phyloP scores from a whole-genome alignment of 2,888 invertebrate species.

The Scaptomyza caliginosa region DNA sequence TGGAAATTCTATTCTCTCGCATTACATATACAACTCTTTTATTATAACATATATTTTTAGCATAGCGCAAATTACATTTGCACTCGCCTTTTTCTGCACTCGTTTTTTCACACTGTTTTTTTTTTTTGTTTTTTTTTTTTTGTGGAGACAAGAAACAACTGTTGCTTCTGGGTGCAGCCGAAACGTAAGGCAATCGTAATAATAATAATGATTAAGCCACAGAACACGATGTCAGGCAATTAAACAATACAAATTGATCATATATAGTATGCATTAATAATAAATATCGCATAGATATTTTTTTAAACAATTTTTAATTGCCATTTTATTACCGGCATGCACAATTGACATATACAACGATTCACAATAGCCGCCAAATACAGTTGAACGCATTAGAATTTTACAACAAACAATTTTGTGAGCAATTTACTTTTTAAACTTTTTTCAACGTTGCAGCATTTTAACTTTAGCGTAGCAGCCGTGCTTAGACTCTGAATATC shows the following conservation, averaged over 20 bases:
- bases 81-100: slow-evolving; percentile 4
- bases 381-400: neutral
- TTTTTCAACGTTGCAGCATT: slow-evolving; percentile 12
- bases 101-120: slow-evolving; percentile 21
- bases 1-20: slow-evolving; percentile 43
- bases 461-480: neutral
- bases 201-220: slow-evolving; percentile 15
- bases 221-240: slow-evolving; percentile 12
- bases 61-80: slow-evolving; percentile 46
- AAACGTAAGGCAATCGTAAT: slow-evolving; percentile 22
- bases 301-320: slow-evolving; percentile 7
- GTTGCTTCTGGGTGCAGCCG: slow-evolving; percentile 43
- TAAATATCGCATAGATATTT: slow-evolving; percentile 2
- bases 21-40: slow-evolving; percentile 1
- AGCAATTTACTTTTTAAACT: slow-evolving; percentile 23
- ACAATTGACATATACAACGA: neutral
- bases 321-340: slow-evolving; percentile 32
- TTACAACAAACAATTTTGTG: neutral
- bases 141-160: slow-evolving; percentile 32
- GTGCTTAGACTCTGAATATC: slow-evolving; percentile 28
- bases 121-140: too few species aligned
- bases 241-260: slow-evolving; percentile 16
- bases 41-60: slow-evolving; percentile 25
- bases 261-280: slow-evolving; percentile 6
- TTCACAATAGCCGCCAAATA: neutral